These are phyloP conservation scores for Nyctereutes procyonoides DNA, from an alignment of 2,113 vertebrate species.

Conservation along the genomic window DNA sequence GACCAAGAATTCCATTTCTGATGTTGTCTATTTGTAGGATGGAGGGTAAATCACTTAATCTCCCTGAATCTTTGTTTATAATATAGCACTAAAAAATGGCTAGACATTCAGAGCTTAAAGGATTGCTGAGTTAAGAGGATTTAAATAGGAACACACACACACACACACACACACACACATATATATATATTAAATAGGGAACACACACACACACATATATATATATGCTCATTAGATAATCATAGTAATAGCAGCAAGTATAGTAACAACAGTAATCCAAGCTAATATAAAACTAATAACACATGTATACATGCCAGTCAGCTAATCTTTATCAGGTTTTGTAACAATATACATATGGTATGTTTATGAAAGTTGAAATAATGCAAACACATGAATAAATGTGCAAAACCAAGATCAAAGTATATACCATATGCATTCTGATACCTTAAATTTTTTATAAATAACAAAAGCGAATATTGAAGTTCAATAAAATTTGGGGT, in stretches of 20 bases:
- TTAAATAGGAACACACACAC: slow-evolving; percentile 26
- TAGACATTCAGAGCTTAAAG: not conserved
- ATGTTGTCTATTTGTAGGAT: not conserved
- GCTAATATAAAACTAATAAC: slow-evolving; percentile 72
- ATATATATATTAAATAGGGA: not conserved
- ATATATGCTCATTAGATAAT: not conserved
- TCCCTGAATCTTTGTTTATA: not conserved
- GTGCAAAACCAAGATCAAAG: slow-evolving; percentile 81
- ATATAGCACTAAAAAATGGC: not conserved
- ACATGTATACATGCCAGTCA: slow-evolving; percentile 84
- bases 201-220: too few species aligned
- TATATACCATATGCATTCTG: slow-evolving; percentile 82
- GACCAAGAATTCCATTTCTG: not conserved
- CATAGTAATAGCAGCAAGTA: not conserved
- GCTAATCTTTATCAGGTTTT: slow-evolving; percentile 85
- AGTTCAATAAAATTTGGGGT: slow-evolving; percentile 72
- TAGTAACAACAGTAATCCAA: not conserved
- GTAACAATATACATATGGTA: slow-evolving; percentile 84
- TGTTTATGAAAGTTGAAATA: slow-evolving; percentile 86
- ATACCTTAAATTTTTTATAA: slow-evolving; percentile 84
- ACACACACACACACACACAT: too few species aligned
- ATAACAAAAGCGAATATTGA: slow-evolving; percentile 83
- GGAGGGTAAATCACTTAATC: not conserved
- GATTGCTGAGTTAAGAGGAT: not conserved
- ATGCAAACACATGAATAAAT: slow-evolving; percentile 84